A percentile compares a stretch with the other conserved stretches of the same genome.
Evolutionary conservation across 2,797 vertebrate genomes (phyloP).

Genomic region (Gallinago stenura): DNA sequence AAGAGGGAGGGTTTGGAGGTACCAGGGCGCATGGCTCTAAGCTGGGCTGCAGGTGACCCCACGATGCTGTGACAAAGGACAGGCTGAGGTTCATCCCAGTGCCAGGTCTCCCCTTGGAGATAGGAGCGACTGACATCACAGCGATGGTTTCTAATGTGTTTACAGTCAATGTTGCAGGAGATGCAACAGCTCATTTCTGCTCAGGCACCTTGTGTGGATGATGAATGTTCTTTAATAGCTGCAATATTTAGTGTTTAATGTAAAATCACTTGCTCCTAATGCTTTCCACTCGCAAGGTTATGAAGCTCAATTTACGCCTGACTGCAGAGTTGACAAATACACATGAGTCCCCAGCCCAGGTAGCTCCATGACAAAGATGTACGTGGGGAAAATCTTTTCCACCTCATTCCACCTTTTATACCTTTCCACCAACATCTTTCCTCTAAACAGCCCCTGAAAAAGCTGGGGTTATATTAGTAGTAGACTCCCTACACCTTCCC

Average conservation of each 20-base stretch:
- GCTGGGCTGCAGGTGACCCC: not conserved
- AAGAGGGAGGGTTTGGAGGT: not conserved
- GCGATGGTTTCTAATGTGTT: not conserved
- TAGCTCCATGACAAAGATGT: not conserved
- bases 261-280: slow-evolving; percentile 52
- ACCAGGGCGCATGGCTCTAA: not conserved
- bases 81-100: not conserved
- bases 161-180: slow-evolving; percentile 20
- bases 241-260: slow-evolving; percentile 62
- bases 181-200: slow-evolving; percentile 58
- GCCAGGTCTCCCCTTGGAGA: not conserved
- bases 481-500: not conserved
- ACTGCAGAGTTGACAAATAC: slow-evolving; percentile 17
- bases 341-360: not conserved
- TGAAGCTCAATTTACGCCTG: not conserved
- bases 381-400: not conserved
- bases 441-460: not conserved
- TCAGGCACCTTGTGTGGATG: slow-evolving; percentile 22
- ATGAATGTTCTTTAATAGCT: slow-evolving; percentile 63
- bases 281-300: slow-evolving; percentile 30
- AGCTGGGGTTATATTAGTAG: not conserved
- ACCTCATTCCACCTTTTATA: not conserved
- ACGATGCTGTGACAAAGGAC: fast-evolving
- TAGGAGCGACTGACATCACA: not conserved
- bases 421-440: not conserved